Base-by-base conservation (phyloP, 2,888 invertebrate genomes). In the Epiblema foenella region DNA sequence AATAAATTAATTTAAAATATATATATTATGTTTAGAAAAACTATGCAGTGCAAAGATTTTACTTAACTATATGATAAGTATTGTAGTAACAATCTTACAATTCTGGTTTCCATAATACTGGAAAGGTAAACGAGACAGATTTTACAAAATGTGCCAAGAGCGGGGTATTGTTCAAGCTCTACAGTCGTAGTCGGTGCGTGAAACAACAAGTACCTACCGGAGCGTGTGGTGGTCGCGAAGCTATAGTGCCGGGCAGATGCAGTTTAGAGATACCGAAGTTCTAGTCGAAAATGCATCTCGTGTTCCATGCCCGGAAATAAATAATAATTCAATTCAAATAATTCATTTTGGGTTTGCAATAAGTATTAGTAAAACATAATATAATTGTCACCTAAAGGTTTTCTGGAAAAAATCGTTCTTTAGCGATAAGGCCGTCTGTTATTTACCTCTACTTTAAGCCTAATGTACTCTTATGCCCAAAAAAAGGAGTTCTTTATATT, bases 181-280 rank as follows among this genome's bases (percentile, higher is more conserved):
- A 77, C 78, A 85, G 83, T 81, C 77, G 82, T 84, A 86, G 83
- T 82, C 86, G 87, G 82, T 85, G 87, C 87, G 85, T 88, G 86
- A 87, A 88, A 88, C 85, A 86, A 88, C 85, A 85, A 86, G 79
- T 81, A 83, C 83, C n/a, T n/a, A n/a, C n/a, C n/a, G n/a, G n/a
- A 82, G 80, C 77, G 76, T 80, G 82, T 83, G 82, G 82, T 85
- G 82, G 87, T 85, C 85, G 85, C 83, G 78, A 77, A 80, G 82
- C 86, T 84, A 84, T 85, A 83, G 79, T 82, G 81, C 80, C 79
- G 80, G 78, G 80, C 81, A 86, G 86, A 88, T 89, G 87, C 88
- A 88, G 81, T 87, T 84, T 81, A 80, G 83, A 86, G 86, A 87
- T 86, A 87, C 83, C 52, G 29, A 49, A 29, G 79, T 78, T 84